Evolutionary conservation across 2,797 vertebrate genomes (phyloP), one percentile per base, ranked within the genome.

Genomic region (Lemur catta): DNA sequence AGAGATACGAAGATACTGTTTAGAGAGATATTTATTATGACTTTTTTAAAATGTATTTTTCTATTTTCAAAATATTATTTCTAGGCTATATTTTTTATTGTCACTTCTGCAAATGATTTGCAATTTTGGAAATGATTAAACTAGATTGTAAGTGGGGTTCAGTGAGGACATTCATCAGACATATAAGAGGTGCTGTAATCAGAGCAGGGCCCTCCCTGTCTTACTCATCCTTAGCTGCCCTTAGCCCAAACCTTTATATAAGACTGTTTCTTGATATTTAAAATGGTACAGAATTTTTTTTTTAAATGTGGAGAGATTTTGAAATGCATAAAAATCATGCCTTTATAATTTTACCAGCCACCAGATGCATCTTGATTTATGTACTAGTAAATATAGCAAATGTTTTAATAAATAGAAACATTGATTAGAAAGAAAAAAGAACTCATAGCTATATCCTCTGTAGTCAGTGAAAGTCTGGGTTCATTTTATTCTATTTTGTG

Each of bases 31-130:
- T 94, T 97, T 96, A 97, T 80, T 94, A 67, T 95, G 82, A 96
- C 30, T 48, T 67, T 95, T 95, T 85, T 43, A 91, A 93, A 96
- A 89, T 67, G 6, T 96, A 96, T 97, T 97, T 97, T 97, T 97
- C 91, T 98, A 97, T 96, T 94, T 95, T 95, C 33, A 81, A 91
- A 95, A 79, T 93, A 97, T 96, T 89, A 79, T 91, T 97, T 96
- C 93, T 93, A 95, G 46, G 55, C 71, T 96, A 2, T 97, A 84
- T 97, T 94, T 97, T 94, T 97, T 92, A 94, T 92, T 92, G 93
- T 89, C 17, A 0, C 76, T 89, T 88, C 65, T 91, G 46, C 52
- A 84, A 67, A 96, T 96, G 10, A 86, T 74, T 90, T 85, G 71
- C 76, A 30, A 76, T 84, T 94, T 86, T 93, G 50, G 95, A 92